A percentile compares a stretch with the other conserved stretches of the same genome.
Conservation (phyloP, 2,113 vertebrate genomes). For the Microtus ochrogaster region DNA sequence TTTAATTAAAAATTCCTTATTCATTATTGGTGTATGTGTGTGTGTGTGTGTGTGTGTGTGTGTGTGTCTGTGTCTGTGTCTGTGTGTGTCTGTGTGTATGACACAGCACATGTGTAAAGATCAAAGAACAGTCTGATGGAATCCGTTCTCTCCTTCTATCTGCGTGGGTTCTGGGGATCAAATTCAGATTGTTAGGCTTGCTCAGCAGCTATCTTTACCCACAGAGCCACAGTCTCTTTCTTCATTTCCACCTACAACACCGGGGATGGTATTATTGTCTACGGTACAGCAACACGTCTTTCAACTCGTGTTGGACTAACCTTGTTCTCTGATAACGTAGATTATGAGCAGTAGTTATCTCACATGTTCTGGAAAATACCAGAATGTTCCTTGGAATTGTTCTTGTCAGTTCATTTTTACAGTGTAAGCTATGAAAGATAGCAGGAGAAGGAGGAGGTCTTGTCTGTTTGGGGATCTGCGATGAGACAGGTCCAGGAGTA, state of each 20-base stretch:
- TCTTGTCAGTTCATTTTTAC: constrained; percentile 7
- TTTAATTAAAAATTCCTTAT: background rate
- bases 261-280: background rate
- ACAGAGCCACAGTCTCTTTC: background rate
- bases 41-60: background rate
- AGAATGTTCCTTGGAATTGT: background rate
- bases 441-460: background rate
- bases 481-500: background rate
- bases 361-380: background rate
- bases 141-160: background rate
- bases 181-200: background rate
- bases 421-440: background rate
- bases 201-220: background rate
- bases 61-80: too few species aligned
- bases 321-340: constrained; percentile 9
- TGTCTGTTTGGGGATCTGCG: background rate
- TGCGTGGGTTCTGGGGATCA: background rate
- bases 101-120: background rate
- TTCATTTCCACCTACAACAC: background rate
- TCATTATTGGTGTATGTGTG: background rate
- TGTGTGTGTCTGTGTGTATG: background rate
- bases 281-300: background rate
- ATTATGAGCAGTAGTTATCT: background rate
- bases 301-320: background rate
- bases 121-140: background rate